Evolutionary conservation across 2,888 invertebrate genomes (phyloP), one percentile per base, ranked within the genome.

Genomic region (Meghimatium bilineatum): DNA sequence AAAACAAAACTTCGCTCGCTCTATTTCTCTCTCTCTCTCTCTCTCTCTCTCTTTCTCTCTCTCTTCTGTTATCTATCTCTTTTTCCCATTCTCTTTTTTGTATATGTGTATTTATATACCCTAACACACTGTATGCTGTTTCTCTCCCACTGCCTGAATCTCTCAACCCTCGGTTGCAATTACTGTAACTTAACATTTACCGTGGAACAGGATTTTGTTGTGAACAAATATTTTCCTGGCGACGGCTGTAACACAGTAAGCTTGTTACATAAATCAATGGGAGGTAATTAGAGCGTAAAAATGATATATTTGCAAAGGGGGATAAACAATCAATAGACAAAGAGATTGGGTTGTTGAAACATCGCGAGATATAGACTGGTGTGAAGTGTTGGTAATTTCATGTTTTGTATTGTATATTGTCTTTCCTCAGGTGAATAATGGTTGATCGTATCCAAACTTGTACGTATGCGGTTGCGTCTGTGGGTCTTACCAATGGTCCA

Each of bases 201-300:
- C 17, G 56, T 3, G 56, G 6, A 20, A 8, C 23, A 3, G 56
- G 2, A 20, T 56, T 23, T 20, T 3, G 44, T 17, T 20, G 23
- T 23, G 56, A 23, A 38, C 71, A 71, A 71, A 71, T 71, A 71
- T 71, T 71, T 38, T 71, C 71, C 32, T 71, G 71, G 23, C 36
- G 71, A 71, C 38, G 38, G 10, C 23, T 38, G 20, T 23, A 52
- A 26, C 52, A 49, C 20, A 52, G n/a, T 29, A 20, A 1, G 56
- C 5, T 75, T 75, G 75, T 52, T n/a, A 29, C 32, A 17, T 49
- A 75, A 75, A 75, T 75, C 75, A 75, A 75, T 75, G 49, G 75
- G 12, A 56, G 75, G 75, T 34, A 56, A 75, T 52, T 75, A 60
- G 75, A 75, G 26, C 29, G 49, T 23, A 75, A 75, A 52, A 34